Conservation (phyloP, 2,888 invertebrate genomes). For the Hedya salicella region DNA sequence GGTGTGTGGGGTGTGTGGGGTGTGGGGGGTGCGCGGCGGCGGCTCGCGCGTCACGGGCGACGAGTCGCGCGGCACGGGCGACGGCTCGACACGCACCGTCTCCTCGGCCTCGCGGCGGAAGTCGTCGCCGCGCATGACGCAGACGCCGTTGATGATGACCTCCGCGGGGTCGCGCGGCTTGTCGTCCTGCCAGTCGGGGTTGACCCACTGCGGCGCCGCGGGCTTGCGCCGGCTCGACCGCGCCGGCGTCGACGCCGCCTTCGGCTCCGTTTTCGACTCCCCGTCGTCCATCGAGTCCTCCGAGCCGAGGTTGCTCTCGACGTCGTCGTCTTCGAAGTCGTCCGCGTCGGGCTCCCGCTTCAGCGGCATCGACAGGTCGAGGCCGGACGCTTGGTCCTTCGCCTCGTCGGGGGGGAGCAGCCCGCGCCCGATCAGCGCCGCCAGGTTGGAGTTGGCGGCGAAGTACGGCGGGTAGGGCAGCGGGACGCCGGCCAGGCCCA, state of each 20-base stretch:
- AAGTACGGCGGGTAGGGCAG: conserved; percentile 92
- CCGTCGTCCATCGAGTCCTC: conserved; percentile 85
- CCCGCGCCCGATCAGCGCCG: conserved; percentile 90
- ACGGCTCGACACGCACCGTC: conserved; percentile 91
- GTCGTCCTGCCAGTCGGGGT: conserved; percentile 95
- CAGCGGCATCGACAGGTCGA: conserved; percentile 94
- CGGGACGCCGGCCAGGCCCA: conserved; percentile 91
- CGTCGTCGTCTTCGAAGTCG: conserved; percentile 92
- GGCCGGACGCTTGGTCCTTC: conserved; percentile 92
- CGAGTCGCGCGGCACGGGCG: conserved; percentile 86
- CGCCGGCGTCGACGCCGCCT: conserved; percentile 79
- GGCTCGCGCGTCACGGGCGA: conserved; percentile 64
- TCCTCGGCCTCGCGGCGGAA: conserved; percentile 87
- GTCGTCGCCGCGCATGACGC: conserved; percentile 94
- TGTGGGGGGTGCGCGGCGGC: conserved; percentile 45
- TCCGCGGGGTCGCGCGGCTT: conserved; percentile 87
- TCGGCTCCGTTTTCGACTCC: conserved; percentile 85
- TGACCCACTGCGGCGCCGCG: conserved; percentile 98
- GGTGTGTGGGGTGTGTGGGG: conserved; percentile 55
- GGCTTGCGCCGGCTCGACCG: conserved; percentile 93
- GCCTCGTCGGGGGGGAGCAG: conserved; percentile 86
- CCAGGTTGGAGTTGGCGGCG: conserved; percentile 90
- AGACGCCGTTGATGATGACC: conserved; percentile 97
- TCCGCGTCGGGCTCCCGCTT: conserved; percentile 92
- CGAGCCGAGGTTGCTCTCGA: conserved; percentile 90